Base-by-base conservation (phyloP, 2,113 vertebrate species). In the Ptychochromis oligacanthus region DNA sequence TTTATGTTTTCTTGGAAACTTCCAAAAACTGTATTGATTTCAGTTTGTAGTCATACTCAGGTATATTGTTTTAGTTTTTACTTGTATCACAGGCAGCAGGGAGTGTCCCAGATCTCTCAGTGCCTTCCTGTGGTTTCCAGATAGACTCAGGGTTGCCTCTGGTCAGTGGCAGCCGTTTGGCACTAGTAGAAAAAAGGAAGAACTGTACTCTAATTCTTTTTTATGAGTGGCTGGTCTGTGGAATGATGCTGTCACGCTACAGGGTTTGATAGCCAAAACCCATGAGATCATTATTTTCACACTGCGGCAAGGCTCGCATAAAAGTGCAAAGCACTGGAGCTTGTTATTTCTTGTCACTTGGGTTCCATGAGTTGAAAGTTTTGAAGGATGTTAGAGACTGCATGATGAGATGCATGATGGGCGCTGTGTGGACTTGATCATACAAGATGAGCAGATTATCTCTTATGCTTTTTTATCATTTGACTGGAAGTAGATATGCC, bases 301-400 rank as follows among this genome's bases (percentile, higher is more conserved):
- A 75, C 88, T 75, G 89, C 65, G 1, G 80, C 81, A 76, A 61
- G 26, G 54, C 83, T 80, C 24, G 11, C 43, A 64, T 77, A 85
- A 59, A 89, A 84, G 87, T 61, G 59, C 79, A 75, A 79, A 83
- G 80, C 84, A 81, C 77, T 86, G 81, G 72, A 89, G 89, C 90
- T 91, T 87, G 87, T 93, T 92, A 92, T 88, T 90, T 90, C 84
- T 82, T 81, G 77, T 80, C 83, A 80, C 86, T 90, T 83, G 82
- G 86, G 88, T 56, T 92, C 80, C 75, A 78, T 43, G 79, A 84
- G 81, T 56, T 24, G 75, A 75, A 86, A 76, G 76, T 82, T 91
- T 57, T 89, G 84, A 91, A 91, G 87, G 87, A 91, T 92, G 87
- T 87, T 85, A 88, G 85, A 88, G 93, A 93, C 58, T 91, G 15